phyloP scores from a whole-genome alignment of 2,113 vertebrate genomes.

The Lanius ludovicianus region DNA sequence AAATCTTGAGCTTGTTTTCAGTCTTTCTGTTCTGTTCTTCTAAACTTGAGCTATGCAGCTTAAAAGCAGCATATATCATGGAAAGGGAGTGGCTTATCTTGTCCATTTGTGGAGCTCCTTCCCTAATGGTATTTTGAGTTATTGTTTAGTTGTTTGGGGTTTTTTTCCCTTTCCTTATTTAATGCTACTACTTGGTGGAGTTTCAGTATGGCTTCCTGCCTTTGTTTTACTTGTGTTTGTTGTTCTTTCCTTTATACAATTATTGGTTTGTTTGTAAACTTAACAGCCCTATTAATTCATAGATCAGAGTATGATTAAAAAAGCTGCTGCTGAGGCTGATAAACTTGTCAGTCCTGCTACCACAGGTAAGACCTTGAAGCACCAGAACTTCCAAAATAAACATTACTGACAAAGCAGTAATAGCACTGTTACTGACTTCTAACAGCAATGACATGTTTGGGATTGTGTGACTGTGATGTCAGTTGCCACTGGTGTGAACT shows the following conservation, averaged over 20 bases:
- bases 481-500: not conserved
- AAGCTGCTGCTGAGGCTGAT: conserved; percentile 73
- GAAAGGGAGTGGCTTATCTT: not conserved
- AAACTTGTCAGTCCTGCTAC: conserved; percentile 70
- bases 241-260: conserved; percentile 40
- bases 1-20: not conserved
- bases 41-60: not conserved
- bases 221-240: conserved; percentile 41
- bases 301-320: conserved; percentile 80
- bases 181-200: not conserved
- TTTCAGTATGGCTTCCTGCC: conserved; percentile 24
- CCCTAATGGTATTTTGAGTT: not conserved
- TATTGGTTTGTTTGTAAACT: conserved; percentile 52
- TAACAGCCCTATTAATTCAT: conserved; percentile 58
- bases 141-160: not conserved
- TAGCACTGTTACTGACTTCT: not conserved
- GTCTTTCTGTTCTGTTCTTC: not conserved
- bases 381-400: not conserved
- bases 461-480: not conserved
- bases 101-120: not conserved
- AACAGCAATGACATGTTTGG: not conserved
- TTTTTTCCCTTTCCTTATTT: not conserved
- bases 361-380: conserved; percentile 75
- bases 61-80: not conserved
- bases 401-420: not conserved